Evolutionary conservation across 2,888 invertebrate genomes (phyloP).

Genomic region (Stenurella melanura): DNA sequence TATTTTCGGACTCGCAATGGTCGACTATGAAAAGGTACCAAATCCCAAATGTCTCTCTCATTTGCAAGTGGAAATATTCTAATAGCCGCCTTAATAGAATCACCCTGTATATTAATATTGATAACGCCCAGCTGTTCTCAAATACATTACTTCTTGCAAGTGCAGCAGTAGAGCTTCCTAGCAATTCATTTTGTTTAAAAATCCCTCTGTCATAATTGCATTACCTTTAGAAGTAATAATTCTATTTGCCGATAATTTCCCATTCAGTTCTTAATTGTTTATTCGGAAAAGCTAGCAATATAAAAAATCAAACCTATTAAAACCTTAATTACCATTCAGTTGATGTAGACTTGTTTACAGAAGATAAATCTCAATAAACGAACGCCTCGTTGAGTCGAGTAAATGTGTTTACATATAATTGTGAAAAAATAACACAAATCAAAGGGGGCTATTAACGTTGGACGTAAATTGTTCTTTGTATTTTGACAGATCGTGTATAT

Average conservation of each 20-base stretch:
- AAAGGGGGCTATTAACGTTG: constrained; percentile 36
- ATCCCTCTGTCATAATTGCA: background rate
- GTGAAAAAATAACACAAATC: constrained; percentile 41
- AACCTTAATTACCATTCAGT: constrained; percentile 37
- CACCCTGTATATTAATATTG: no score
- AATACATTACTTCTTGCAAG: no score
- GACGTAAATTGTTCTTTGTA: constrained; percentile 32
- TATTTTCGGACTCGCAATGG: no score
- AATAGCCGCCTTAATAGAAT: no score
- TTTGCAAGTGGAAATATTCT: no score
- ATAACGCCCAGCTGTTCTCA: no score
- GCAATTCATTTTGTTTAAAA: no score
- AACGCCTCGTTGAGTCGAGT: constrained; percentile 27
- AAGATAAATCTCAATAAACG: constrained; percentile 40
- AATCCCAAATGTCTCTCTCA: no score
- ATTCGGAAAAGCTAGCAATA: constrained; percentile 31
- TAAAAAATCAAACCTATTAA: constrained; percentile 41
- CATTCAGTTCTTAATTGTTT: constrained; percentile 2
- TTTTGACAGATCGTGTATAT: constrained; percentile 25
- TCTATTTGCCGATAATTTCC: constrained; percentile 13
- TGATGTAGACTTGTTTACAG: constrained; percentile 37
- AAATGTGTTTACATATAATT: constrained; percentile 41
- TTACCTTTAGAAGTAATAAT: constrained; percentile 18
- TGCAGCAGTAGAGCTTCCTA: no score
- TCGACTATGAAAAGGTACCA: no score